Conservation (phyloP, 2,888 invertebrate genomes). For the Clistopyga incitator region DNA sequence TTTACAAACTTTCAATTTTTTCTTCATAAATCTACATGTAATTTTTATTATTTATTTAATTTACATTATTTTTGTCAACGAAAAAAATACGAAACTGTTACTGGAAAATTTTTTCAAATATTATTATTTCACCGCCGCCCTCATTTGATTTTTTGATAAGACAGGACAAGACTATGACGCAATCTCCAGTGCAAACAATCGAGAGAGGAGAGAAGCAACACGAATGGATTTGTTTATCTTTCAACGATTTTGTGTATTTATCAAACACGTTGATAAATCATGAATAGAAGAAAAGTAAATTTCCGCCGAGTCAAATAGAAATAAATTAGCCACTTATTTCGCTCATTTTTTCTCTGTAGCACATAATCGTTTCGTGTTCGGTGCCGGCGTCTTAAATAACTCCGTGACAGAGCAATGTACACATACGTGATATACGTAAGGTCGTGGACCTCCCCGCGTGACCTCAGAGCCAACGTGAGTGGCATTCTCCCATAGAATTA, state of each 20-base stretch:
- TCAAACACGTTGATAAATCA: neutral
- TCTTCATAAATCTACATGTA: neutral
- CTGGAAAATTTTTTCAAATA: neutral
- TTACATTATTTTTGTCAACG: neutral
- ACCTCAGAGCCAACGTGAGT: conserved; percentile 22
- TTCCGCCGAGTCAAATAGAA: too few species aligned
- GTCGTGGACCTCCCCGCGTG: conserved; percentile 33
- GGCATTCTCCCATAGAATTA: conserved; percentile 5
- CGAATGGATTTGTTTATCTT: neutral
- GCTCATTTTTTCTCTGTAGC: neutral
- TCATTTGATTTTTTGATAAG: neutral
- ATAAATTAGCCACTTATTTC: neutral
- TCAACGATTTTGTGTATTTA: neutral
- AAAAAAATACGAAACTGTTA: neutral
- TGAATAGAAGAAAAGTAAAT: neutral
- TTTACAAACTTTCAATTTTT: too few species aligned
- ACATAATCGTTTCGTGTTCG: neutral
- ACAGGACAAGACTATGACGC: neutral
- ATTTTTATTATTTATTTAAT: too few species aligned
- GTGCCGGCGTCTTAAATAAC: neutral
- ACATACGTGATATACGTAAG: neutral
- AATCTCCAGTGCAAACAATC: neutral
- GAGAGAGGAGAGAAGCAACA: neutral
- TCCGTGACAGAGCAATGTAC: neutral
- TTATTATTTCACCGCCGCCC: neutral